phyloP scores from a whole-genome alignment of 2,797 vertebrate species.

The Crypturellus tataupa region DNA sequence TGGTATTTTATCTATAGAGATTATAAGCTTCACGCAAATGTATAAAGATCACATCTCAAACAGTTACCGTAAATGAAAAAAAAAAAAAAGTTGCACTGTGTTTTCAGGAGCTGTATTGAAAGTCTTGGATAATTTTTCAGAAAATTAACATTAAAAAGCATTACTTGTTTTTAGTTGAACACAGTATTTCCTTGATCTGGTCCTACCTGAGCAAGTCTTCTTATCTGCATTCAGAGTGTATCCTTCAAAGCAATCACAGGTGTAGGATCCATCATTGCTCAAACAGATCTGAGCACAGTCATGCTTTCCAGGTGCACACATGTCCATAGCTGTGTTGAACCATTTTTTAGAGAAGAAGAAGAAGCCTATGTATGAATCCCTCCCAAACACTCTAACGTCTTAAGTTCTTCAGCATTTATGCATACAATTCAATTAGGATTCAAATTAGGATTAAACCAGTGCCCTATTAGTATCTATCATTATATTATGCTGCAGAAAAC shows the following conservation, averaged over 20 bases:
- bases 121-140: not conserved
- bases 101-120: not conserved
- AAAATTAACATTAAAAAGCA: not conserved
- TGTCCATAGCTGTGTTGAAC: conserved; percentile 53
- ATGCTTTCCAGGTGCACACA: conserved; percentile 85
- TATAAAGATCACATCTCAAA: not conserved
- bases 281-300: conserved; percentile 90
- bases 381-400: not conserved
- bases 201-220: conserved; percentile 89
- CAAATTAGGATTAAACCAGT: not conserved
- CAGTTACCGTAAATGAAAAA: not conserved
- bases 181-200: not conserved
- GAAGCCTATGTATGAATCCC: not conserved
- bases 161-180: not conserved
- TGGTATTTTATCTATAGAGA: not conserved
- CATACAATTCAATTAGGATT: not conserved
- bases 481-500: not conserved
- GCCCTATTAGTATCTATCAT: not conserved
- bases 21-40: not conserved
- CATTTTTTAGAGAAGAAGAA: not conserved
- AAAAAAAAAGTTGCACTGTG: not conserved
- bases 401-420: not conserved
- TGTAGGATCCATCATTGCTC: conserved; percentile 80
- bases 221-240: conserved; percentile 86
- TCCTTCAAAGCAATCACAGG: conserved; percentile 87